Conservation (phyloP, 2,888 invertebrate genomes). For the Seira sanloemensis region DNA sequence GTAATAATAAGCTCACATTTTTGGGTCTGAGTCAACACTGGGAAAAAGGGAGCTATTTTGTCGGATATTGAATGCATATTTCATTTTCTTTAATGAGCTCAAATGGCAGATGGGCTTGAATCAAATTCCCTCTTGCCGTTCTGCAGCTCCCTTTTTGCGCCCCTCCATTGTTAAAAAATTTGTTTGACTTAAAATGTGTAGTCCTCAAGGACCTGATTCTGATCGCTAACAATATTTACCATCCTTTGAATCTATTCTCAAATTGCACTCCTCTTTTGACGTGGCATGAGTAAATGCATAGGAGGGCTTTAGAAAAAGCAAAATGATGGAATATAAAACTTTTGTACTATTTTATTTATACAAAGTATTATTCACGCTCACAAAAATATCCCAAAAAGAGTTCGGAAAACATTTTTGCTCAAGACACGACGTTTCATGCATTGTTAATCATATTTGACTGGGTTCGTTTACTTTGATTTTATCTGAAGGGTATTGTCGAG, state of each 20-base stretch:
- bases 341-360: too few species aligned
- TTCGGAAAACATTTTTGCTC: too few species aligned
- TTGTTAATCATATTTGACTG: too few species aligned
- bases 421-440: too few species aligned
- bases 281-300: too few species aligned
- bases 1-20: constrained; percentile 33
- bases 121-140: constrained; percentile 29
- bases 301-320: too few species aligned
- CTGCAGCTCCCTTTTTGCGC: not conserved
- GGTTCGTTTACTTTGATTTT: too few species aligned
- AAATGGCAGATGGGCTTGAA: constrained; percentile 57
- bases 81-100: constrained; percentile 62
- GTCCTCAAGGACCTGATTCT: constrained; percentile 4
- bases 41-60: constrained; percentile 28
- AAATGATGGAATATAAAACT: too few species aligned
- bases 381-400: too few species aligned
- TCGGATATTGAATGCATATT: constrained; percentile 62
- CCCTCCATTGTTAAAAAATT: not conserved
- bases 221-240: not conserved
- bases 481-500: too few species aligned
- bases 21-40: constrained; percentile 10
- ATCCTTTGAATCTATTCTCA: not conserved
- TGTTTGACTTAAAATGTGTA: not conserved
- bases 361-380: too few species aligned
- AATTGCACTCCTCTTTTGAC: not conserved